Evolutionary conservation across 2,113 vertebrate species (phyloP).

Genomic region (Bucco capensis): DNA sequence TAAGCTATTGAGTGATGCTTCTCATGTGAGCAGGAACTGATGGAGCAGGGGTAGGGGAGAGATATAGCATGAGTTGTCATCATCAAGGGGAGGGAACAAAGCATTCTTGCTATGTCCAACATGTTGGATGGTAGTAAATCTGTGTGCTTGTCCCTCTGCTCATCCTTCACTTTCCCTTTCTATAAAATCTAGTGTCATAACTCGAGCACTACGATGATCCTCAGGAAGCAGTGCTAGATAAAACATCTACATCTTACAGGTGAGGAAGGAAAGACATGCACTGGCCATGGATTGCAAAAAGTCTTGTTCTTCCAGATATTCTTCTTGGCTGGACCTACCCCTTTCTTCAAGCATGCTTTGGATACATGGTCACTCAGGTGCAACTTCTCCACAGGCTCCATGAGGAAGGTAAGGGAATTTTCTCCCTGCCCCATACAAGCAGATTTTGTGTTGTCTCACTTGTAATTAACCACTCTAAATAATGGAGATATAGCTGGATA

Average conservation of each 20-base stretch:
- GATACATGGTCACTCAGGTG: not conserved
- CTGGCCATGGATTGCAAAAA: not conserved
- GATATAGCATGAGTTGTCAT: not conserved
- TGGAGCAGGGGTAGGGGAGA: not conserved
- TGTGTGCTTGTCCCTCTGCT: not conserved
- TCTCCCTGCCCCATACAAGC: not conserved
- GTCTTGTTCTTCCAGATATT: not conserved
- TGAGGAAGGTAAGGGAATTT: not conserved
- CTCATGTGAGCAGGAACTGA: not conserved
- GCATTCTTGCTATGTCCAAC: not conserved
- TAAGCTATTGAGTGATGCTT: not conserved
- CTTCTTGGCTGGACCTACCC: not conserved
- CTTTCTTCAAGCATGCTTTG: not conserved
- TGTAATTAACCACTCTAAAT: not conserved
- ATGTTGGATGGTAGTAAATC: not conserved
- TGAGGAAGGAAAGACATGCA: not conserved
- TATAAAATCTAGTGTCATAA: not conserved
- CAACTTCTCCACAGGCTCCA: not conserved
- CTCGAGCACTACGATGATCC: not conserved
- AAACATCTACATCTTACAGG: not conserved
- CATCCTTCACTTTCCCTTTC: not conserved
- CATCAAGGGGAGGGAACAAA: not conserved
- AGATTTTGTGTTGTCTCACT: not conserved
- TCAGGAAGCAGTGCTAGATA: not conserved
- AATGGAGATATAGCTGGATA: not conserved